These are phyloP conservation scores for Erynnis tages DNA, from an alignment of 2,888 invertebrate species.

Conservation along the genomic window DNA sequence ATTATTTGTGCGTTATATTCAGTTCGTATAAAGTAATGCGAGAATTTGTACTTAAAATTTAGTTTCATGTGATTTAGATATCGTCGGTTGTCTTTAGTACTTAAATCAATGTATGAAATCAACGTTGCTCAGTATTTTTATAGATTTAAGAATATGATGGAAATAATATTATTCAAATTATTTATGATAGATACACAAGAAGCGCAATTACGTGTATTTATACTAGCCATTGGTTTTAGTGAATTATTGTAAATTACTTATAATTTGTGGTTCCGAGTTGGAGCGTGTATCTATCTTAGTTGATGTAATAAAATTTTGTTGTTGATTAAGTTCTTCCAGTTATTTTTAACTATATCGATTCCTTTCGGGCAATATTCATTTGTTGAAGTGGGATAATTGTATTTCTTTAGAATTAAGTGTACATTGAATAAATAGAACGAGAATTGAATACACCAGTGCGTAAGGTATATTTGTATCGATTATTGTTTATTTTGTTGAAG, in stretches of 20 bases:
- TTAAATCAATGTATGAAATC: conserved; percentile 64
- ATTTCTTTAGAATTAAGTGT: conserved; percentile 50
- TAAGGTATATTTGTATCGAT: conserved; percentile 28
- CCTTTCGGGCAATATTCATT: conserved; percentile 26
- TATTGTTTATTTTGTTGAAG: conserved; percentile 43
- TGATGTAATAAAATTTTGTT: conserved; percentile 29
- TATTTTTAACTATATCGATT: conserved; percentile 29
- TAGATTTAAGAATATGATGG: conserved; percentile 71
- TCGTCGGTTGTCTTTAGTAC: conserved; percentile 55
- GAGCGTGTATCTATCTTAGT: background rate
- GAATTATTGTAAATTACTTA: conserved; percentile 49
- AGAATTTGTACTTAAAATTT: conserved; percentile 55
- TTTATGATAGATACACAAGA: conserved; percentile 54
- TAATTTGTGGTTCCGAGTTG: conserved; percentile 11
- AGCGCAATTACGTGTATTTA: conserved; percentile 58
- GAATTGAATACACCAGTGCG: conserved; percentile 17
- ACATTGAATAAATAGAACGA: conserved; percentile 41
- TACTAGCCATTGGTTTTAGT: conserved; percentile 55
- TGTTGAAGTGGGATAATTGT: conserved; percentile 33
- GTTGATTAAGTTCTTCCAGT: conserved; percentile 57
- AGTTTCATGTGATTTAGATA: conserved; percentile 53
- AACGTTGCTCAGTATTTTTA: conserved; percentile 80
- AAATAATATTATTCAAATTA: conserved; percentile 62
- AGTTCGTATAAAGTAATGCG: conserved; percentile 50
- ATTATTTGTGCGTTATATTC: conserved; percentile 27